phyloP scores from a whole-genome alignment of 2,888 invertebrate genomes.

The Gerris lacustris region DNA sequence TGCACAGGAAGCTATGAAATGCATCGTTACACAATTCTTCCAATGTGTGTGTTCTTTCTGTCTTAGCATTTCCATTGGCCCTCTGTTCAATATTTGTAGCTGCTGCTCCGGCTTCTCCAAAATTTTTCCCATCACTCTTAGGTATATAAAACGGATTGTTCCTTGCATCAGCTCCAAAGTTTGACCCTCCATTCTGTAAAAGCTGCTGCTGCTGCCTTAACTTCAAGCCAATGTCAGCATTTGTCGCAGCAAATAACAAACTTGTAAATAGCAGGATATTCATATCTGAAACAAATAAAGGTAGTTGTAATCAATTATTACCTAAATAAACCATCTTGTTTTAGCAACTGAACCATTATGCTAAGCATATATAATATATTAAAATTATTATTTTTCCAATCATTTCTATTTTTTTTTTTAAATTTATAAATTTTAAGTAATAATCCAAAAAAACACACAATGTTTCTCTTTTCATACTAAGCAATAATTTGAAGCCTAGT shows the following conservation, averaged over 20 bases:
- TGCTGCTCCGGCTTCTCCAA: background rate
- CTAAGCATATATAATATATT: too few species aligned
- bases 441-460: too few species aligned
- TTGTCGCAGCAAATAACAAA: background rate
- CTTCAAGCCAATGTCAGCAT: background rate
- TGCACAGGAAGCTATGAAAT: constrained; percentile 25
- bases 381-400: too few species aligned
- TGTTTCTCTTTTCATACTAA: too few species aligned
- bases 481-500: too few species aligned
- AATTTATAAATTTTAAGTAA: too few species aligned
- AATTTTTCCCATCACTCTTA: background rate
- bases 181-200: background rate
- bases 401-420: too few species aligned
- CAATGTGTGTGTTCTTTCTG: constrained; percentile 21
- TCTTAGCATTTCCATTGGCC: background rate
- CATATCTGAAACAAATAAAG: background rate
- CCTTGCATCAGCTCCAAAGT: background rate
- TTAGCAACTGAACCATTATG: too few species aligned
- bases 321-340: too few species aligned
- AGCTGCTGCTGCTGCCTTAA: background rate
- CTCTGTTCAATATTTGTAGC: background rate
- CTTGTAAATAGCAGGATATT: background rate
- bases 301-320: too few species aligned
- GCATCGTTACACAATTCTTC: constrained; percentile 25
- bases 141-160: background rate